Evolutionary conservation across 2,113 vertebrate species (phyloP).

Genomic region (Emydocephalus ijimae): DNA sequence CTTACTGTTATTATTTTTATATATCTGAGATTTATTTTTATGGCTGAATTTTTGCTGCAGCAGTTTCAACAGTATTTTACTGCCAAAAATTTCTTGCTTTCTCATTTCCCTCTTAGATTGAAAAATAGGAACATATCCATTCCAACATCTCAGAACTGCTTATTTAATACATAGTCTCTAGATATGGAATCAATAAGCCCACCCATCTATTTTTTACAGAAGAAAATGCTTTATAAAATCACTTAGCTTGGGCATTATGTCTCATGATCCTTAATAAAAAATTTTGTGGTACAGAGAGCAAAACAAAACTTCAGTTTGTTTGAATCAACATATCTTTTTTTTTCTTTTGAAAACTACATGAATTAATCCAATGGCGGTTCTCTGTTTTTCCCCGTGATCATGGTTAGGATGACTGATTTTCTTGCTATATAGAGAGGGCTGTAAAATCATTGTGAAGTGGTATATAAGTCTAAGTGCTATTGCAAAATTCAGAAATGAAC

Average conservation of each 20-base stretch:
- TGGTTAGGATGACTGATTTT: background rate
- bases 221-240: background rate
- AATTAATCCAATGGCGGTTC: background rate
- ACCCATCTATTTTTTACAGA: background rate
- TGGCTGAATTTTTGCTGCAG: conserved; percentile 10
- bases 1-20: conserved; percentile 22
- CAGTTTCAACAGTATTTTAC: conserved; percentile 4
- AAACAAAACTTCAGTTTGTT: background rate
- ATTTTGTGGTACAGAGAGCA: background rate
- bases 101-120: background rate
- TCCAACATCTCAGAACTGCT: conserved; percentile 3
- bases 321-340: background rate
- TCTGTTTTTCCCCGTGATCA: background rate
- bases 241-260: background rate
- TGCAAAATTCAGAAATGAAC: background rate
- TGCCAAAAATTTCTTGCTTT: background rate
- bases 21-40: background rate
- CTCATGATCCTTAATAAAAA: background rate
- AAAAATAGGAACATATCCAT: conserved; percentile 10
- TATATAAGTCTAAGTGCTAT: no score
- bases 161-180: background rate
- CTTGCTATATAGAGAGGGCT: background rate
- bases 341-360: background rate
- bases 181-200: conserved; percentile 25
- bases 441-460: no score